Evolutionary conservation across 23 tunicate genomes (phyloP), one percentile per base, ranked within the genome.

Genomic region (Trididemnum clinides): DNA sequence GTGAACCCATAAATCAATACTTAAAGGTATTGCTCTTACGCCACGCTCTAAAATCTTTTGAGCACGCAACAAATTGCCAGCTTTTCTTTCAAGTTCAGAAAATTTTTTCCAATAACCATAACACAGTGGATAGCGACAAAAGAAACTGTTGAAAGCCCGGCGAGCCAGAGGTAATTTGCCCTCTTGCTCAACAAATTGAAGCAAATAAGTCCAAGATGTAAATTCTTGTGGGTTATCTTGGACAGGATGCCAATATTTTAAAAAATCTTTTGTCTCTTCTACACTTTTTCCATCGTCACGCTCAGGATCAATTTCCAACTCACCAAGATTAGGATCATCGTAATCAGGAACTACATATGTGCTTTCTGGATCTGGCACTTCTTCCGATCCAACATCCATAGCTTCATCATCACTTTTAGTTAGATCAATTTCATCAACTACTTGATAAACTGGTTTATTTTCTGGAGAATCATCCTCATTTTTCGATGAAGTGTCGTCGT

Each of bases 91-190:
- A 29, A 93, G 50, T 64, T 93, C 98, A n/a, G 98, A 93, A 80
- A 93, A 93, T 83, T 88, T 93, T 84, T 93, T 93, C 98, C 98
- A 93, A 77, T 93, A 93, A 27, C 98, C 98, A 49, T 93, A 93
- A 36, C 98, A 93, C 23, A 93, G 87, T 3, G 98, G 98, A 72
- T 93, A 93, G 0, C 98, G 84, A 33, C 78, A 71, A 63, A 93
- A 93, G 78, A 93, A 93, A 39, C 92, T 77, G 76, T 93, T 93
- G 80, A 82, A 93, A 1, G 98, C 92, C 27, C 98, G 73, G 0
- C 98, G 83, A 26, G 86, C 90, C 23, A 93, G 90, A 12, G 85
- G 78, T 25, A 86, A 18, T 0, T 71, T 70, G 15, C 77, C 91
- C 33, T 93, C 92, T 72, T 88, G 92, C 57, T 93, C 98, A 20